Percentiles rank a stretch among this genome's conserved stretches.
Evolutionary conservation across 2,797 vertebrate genomes (phyloP).

Genomic region (Melanotaenia trifasciata): DNA sequence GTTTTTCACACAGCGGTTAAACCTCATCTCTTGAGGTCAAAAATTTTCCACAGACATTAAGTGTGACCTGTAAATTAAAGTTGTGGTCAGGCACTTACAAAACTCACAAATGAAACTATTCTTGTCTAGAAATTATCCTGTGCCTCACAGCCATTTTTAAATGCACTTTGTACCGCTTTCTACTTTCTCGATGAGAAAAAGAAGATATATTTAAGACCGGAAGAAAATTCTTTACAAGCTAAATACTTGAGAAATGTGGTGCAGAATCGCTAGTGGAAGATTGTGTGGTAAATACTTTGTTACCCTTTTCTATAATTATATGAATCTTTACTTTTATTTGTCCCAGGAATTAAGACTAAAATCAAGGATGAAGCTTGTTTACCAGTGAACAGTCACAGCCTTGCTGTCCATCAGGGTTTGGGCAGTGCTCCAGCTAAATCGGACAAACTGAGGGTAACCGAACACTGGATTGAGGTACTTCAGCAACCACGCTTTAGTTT

Average conservation of each 20-base stretch:
- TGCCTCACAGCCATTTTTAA: constrained; percentile 3
- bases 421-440: constrained; percentile 95
- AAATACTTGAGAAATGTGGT: background rate
- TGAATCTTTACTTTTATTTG: background rate
- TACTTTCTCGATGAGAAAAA: background rate
- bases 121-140: constrained; percentile 1
- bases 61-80: constrained; percentile 32
- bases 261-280: constrained; percentile 1
- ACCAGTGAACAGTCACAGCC: constrained; percentile 86
- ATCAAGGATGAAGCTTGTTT: constrained; percentile 44
- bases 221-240: background rate
- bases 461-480: constrained; percentile 90
- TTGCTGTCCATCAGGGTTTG: constrained; percentile 89
- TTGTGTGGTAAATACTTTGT: background rate
- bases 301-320: background rate
- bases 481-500: constrained; percentile 90
- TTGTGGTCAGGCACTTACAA: background rate
- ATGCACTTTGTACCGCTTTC: background rate
- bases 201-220: background rate
- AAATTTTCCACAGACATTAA: constrained; percentile 49
- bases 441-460: constrained; percentile 92
- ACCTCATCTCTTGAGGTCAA: constrained; percentile 25
- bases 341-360: background rate
- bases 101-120: constrained; percentile 5
- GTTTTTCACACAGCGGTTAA: constrained; percentile 24